Evolutionary conservation across 2,113 vertebrate genomes (phyloP).

Genomic region (Pardalotus punctatus): DNA sequence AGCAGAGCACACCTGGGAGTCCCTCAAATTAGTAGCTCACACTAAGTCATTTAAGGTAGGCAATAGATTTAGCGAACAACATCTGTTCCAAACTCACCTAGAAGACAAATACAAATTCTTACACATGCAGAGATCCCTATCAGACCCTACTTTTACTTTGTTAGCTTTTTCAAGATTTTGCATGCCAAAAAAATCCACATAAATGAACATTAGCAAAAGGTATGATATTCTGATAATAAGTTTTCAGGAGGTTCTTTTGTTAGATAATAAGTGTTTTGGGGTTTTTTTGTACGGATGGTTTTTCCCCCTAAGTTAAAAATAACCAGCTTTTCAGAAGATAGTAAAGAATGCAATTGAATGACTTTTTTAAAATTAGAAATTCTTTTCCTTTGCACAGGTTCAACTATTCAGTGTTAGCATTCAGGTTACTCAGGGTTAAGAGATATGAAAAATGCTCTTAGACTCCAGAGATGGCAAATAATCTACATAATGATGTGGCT

Average conservation of each 20-base stretch:
- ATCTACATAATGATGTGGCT: not conserved
- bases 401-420: not conserved
- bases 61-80: conserved; percentile 49
- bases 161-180: conserved; percentile 43
- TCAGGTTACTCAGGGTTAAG: not conserved
- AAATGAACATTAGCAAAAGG: not conserved
- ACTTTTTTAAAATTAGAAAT: not conserved
- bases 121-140: conserved; percentile 18
- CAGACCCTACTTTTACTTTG: not conserved
- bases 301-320: not conserved
- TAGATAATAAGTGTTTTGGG: not conserved
- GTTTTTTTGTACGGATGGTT: accelerated
- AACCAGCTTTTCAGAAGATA: not conserved
- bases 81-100: conserved; percentile 36
- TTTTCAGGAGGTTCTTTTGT: not conserved
- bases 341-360: not conserved
- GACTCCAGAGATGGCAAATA: not conserved
- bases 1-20: conserved; percentile 32
- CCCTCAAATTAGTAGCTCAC: conserved; percentile 8
- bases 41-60: not conserved
- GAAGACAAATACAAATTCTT: conserved; percentile 37
- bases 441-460: not conserved
- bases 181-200: conserved; percentile 10
- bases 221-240: not conserved
- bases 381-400: not conserved